These are phyloP conservation scores for Malacoraja senta DNA, from an alignment of 2,797 vertebrate genomes.

Conservation along the genomic window DNA sequence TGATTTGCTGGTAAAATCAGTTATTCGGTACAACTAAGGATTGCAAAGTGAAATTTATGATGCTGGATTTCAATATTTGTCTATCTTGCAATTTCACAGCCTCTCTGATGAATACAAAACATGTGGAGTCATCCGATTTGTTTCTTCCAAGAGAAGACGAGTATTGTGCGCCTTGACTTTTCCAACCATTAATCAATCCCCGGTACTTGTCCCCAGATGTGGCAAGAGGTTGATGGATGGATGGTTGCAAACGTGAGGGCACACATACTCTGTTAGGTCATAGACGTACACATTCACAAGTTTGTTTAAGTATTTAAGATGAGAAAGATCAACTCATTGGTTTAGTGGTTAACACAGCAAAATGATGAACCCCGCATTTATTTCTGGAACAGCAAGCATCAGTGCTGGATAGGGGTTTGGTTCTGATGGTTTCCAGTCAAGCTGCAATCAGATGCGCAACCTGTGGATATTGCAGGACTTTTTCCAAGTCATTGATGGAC, in stretches of 20 bases:
- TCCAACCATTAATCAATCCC: neutral
- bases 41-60: neutral
- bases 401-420: neutral
- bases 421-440: neutral
- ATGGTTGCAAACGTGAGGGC: too few relatives aligned
- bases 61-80: neutral
- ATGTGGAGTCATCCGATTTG: neutral
- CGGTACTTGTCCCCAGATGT: neutral
- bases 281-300: neutral
- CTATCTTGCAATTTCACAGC: neutral
- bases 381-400: too few relatives aligned
- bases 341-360: too few relatives aligned
- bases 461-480: too few relatives aligned
- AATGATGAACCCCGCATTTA: too few relatives aligned
- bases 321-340: neutral
- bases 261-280: neutral
- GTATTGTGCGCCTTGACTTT: neutral
- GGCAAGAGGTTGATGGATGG: too few relatives aligned
- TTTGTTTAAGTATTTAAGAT: neutral
- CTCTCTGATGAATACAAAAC: neutral
- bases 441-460: neutral
- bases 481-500: too few relatives aligned
- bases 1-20: neutral
- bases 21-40: neutral
- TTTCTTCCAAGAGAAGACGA: neutral